Base-by-base conservation (phyloP, 2,797 vertebrate genomes). In the Apogon hyalosoma region DNA sequence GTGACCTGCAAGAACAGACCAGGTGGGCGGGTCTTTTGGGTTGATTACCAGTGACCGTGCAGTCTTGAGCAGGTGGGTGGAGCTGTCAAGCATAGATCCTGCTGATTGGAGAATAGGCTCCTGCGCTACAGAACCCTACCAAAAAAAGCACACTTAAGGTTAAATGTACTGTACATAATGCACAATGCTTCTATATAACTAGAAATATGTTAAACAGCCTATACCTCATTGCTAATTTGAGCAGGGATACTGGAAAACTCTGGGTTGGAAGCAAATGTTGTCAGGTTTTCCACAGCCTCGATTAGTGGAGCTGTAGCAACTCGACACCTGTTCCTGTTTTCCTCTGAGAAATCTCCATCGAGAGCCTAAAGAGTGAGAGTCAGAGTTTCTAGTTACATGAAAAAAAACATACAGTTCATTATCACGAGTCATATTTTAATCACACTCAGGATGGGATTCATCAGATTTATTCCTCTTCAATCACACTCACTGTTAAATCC, bases 311-410 rank as follows among this genome's bases (percentile, higher is more conserved):
- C 90, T 0, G 98, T 99, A 53, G 98, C 96, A 1, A 95, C 90
- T 3, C 95, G 93, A 79, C 98, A 99, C 70, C 94, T 96, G 83
- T 91, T 96, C 52, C 97, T 96, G 72, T 99, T 99, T 80, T 99
- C 98, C 24, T 99, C 97, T 0, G 98, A 99, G 91, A 99, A 99
- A 92, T 99, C 98, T 0, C 98, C 98, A 28, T 99, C 98, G 72
- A 99, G 90, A 3, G 98, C 97, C 98, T 99, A 52, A 2, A 65
- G 15, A 62, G 19, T 75, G 15, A 75, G 21, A 46, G 12, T 41
- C 0, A 3, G 11, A 42, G 60, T 3, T 53, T 31, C 1, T 69
- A 3, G 11, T 3, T 2, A 6, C 36, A 43, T 39, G 7, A 70
- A 57, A 55, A 3, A 21, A n/a, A n/a, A n/a, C n/a, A n/a, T n/a